Percentiles rank a stretch among this genome's conserved stretches.
phyloP scores from a whole-genome alignment of 2,797 vertebrate species.

The Orientallactaga sibirica region DNA sequence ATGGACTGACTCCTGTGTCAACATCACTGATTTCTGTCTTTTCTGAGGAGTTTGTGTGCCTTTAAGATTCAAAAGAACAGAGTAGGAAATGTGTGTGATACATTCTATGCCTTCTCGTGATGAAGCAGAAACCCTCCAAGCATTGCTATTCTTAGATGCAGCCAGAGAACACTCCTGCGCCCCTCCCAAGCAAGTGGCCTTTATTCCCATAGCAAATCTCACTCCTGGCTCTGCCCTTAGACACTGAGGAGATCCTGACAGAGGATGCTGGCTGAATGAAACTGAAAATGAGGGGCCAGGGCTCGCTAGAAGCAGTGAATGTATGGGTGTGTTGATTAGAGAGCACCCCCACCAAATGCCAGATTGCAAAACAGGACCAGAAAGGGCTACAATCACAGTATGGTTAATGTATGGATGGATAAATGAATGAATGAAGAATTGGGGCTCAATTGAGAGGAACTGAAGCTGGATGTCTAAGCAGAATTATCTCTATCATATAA shows the following conservation, averaged over 20 bases:
- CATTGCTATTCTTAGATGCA: rapidly evolving
- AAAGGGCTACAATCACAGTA: too few relatives aligned
- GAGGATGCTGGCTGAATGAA: not conserved
- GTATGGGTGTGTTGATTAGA: not conserved
- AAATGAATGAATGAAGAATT: too few relatives aligned
- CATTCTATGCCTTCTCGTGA: rapidly evolving
- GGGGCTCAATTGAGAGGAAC: not conserved
- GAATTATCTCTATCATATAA: too few relatives aligned
- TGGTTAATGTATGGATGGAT: too few relatives aligned
- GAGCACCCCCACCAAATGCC: not conserved
- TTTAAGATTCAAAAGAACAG: not conserved
- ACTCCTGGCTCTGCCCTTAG: too few relatives aligned
- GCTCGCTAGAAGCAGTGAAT: not conserved
- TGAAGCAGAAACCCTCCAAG: not conserved
- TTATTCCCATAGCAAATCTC: too few relatives aligned
- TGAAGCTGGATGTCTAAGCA: not conserved
- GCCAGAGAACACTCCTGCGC: not conserved
- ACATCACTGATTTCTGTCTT: not conserved
- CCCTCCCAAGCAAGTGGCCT: too few relatives aligned
- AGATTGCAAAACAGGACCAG: not conserved
- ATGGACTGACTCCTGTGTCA: not conserved
- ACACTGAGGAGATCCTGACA: not conserved
- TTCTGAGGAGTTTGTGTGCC: too few relatives aligned
- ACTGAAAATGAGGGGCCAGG: not conserved
- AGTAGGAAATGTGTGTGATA: not conserved